These are phyloP conservation scores for Buceros bicornis DNA, from an alignment of 2,797 vertebrate species.

Conservation along the genomic window DNA sequence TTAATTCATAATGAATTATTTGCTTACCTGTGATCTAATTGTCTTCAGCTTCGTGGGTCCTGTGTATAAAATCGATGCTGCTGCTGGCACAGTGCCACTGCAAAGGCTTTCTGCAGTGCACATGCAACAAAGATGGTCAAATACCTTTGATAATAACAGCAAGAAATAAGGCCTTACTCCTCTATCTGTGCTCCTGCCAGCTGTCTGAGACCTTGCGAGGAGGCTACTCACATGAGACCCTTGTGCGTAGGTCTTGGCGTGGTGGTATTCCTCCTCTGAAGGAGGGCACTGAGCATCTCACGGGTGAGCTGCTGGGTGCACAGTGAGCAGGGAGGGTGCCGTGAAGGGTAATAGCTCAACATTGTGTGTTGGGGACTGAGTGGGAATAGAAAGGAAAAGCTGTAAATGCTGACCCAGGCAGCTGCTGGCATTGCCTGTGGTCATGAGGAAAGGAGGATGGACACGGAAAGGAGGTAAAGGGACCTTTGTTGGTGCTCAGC, in stretches of 20 bases:
- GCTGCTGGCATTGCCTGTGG: accelerated
- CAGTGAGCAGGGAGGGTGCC: background rate
- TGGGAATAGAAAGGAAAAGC: background rate
- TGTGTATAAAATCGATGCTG: background rate
- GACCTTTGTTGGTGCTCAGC: background rate
- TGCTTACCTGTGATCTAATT: slow-evolving; percentile 17
- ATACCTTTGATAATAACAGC: background rate
- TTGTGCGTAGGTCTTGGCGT: accelerated
- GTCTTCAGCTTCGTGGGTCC: background rate
- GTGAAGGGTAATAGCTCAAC: accelerated
- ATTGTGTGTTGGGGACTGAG: accelerated
- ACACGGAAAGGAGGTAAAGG: background rate
- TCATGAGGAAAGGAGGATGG: background rate
- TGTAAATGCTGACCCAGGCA: background rate
- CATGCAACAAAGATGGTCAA: background rate
- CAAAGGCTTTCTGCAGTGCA: background rate
- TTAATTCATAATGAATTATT: slow-evolving; percentile 25
- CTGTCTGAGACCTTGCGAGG: accelerated
- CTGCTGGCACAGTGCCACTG: background rate
- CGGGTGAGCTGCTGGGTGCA: background rate
- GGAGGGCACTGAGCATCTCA: accelerated
- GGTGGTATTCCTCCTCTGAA: background rate
- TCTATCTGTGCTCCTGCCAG: background rate
- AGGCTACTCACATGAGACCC: accelerated
- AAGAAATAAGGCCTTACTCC: background rate